Conservation (phyloP, 35 echinoderm and acorn worm species). For the Patiria miniata region DNA sequence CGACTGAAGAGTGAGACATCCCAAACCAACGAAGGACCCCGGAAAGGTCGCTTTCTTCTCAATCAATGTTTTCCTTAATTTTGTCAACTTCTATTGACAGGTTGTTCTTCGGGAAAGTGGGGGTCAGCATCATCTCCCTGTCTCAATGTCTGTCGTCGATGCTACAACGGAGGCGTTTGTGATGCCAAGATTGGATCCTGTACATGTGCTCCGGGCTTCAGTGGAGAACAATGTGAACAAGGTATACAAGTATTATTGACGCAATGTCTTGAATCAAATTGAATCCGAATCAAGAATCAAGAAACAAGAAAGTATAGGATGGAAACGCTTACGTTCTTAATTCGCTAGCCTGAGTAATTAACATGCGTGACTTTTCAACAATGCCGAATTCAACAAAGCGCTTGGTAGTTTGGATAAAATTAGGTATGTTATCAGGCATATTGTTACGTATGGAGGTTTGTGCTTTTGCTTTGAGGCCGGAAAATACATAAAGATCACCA, state of each 20-base stretch:
- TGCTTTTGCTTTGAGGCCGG: too few species aligned
- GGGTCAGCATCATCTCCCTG: constrained; percentile 48
- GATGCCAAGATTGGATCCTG: constrained; percentile 75
- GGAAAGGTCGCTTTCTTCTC: background rate
- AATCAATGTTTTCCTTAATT: too few species aligned
- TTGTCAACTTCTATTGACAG: background rate
- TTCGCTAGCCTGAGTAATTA: background rate
- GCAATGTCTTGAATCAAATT: too few species aligned
- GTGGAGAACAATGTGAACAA: constrained; percentile 34
- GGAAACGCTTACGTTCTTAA: background rate
- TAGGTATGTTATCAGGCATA: background rate
- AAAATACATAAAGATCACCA: too few species aligned
- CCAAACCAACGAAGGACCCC: background rate
- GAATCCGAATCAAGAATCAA: too few species aligned
- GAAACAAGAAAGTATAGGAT: background rate
- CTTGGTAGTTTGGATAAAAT: background rate
- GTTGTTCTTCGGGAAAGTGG: constrained; percentile 44
- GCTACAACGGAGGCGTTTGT: constrained; percentile 88
- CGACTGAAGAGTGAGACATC: background rate
- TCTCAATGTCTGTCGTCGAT: constrained; percentile 39
- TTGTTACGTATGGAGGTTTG: too few species aligned
- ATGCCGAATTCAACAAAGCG: background rate
- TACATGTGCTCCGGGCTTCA: constrained; percentile 84
- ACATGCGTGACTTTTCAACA: background rate
- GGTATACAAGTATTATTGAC: constrained; percentile 19